A percentile compares a stretch with the other conserved stretches of the same genome.
Conservation (phyloP, 2,888 invertebrate genomes). For the Rhamnusium bicolor region DNA sequence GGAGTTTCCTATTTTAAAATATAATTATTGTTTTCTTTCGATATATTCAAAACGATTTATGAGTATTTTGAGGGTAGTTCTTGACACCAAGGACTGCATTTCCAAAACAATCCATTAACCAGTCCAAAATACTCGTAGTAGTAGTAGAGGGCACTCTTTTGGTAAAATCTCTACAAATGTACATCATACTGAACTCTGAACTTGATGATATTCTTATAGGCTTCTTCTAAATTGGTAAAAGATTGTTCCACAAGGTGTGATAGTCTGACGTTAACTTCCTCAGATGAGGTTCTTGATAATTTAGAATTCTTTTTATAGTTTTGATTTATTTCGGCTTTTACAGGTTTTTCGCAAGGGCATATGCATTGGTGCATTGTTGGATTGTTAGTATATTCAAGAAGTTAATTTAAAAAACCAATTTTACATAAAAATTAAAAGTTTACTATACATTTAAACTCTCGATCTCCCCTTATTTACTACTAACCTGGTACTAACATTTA, state of each 20-base stretch:
- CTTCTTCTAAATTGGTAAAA: slow-evolving; percentile 24
- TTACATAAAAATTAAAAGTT: no score
- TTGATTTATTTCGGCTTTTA: neutral
- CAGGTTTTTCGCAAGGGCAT: neutral
- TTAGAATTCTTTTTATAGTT: no score
- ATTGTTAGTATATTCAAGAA: no score
- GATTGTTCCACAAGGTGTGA: slow-evolving; percentile 7
- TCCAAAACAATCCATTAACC: slow-evolving; percentile 50
- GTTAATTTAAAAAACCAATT: no score
- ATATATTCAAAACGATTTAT: neutral
- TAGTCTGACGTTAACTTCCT: slow-evolving; percentile 36
- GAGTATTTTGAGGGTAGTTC: slow-evolving; percentile 42
- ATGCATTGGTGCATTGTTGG: slow-evolving; percentile 7
- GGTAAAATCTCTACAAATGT: slow-evolving; percentile 29
- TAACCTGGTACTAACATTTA: no score
- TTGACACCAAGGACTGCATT: slow-evolving; percentile 52
- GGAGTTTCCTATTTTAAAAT: neutral
- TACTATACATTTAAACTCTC: no score
- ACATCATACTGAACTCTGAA: slow-evolving; percentile 35
- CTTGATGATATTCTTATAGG: slow-evolving; percentile 1
- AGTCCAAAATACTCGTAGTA: slow-evolving; percentile 46
- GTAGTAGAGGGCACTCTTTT: slow-evolving; percentile 20
- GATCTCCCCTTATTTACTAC: no score
- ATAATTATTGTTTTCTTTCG: no score
- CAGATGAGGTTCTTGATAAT: slow-evolving; percentile 23